Base-by-base conservation (phyloP, 2,888 invertebrate genomes). In the Ganaspis brasiliensis region DNA sequence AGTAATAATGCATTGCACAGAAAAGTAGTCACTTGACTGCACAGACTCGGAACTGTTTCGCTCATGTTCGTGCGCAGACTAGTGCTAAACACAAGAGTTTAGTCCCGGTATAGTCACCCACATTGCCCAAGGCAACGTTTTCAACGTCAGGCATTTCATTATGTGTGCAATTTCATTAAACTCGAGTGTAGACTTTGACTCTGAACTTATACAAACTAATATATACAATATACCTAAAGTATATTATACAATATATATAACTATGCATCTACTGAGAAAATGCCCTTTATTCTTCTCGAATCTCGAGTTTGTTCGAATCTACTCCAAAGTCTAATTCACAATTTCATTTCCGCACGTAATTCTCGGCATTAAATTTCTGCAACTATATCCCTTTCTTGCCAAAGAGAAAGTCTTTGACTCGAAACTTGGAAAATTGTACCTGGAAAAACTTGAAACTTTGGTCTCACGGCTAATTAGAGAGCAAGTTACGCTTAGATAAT, bases 41-140 rank as follows among this genome's bases (percentile, higher is more conserved):
- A 16, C 77, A 77, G 78, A 76, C 81, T 77, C 74, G 78, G 80
- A 83, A 80, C 79, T 80, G 81, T 80, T 82, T 84, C n/a, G 85
- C 83, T 80, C 81, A 77, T 77, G 81, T 31, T 73, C 79, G 74
- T 79, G 40, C 56, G 35, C 70, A n/a, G 77, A 77, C 80, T 45
- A 24, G 73, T 59, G 73, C 72, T 57, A 79, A 77, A 74, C 81
- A 74, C 77, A 81, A 77, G 77, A 82, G 82, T 85, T 87, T 86
- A 85, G n/a, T n/a, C n/a, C n/a, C n/a, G n/a, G n/a, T n/a, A n/a
- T n/a, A n/a, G n/a, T n/a, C 85, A 84, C 83, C 84, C 86, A 83
- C 86, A 77, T 78, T 80, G 85, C 88, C 82, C 80, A 78, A 76
- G 84, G 88, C 87, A 87, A 87, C 86, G 82, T 87, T 87, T 83